Evolutionary conservation across 2,797 vertebrate genomes (phyloP).

Genomic region (Diglossa cyanea): DNA sequence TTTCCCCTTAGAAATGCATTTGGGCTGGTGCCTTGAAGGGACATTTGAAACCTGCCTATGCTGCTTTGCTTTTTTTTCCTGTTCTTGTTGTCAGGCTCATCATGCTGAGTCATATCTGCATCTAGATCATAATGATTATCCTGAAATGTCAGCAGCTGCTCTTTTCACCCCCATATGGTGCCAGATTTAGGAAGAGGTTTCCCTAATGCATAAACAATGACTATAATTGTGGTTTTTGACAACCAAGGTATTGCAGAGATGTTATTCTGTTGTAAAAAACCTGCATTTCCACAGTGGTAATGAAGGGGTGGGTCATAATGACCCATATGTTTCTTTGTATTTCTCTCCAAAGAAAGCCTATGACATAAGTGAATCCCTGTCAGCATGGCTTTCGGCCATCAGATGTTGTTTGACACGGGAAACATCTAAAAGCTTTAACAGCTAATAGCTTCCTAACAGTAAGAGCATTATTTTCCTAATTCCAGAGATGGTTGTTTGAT

Average conservation of each 20-base stretch:
- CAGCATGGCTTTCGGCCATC: background rate
- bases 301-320: conserved; percentile 2
- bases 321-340: conserved; percentile 31
- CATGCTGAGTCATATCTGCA: conserved; percentile 63
- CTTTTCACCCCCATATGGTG: conserved; percentile 60
- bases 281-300: conserved; percentile 19
- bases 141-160: conserved; percentile 69
- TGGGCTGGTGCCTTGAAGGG: background rate
- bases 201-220: conserved; percentile 69
- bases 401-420: conserved; percentile 12
- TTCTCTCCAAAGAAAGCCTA: background rate
- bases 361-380: conserved; percentile 27
- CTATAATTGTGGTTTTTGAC: conserved; percentile 60
- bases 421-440: conserved; percentile 31
- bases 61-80: background rate
- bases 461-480: conserved; percentile 29
- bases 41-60: conserved; percentile 41
- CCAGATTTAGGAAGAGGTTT: conserved; percentile 66
- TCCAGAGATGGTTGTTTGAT: conserved; percentile 6
- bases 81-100: conserved; percentile 46
- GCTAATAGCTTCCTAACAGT: background rate
- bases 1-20: background rate
- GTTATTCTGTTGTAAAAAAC: conserved; percentile 37
- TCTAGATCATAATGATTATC: conserved; percentile 60
- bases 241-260: conserved; percentile 54